These are phyloP conservation scores for sheep (Ovis aries) DNA, from an alignment of 2,113 vertebrate genomes.

Conservation along the genomic window DNA sequence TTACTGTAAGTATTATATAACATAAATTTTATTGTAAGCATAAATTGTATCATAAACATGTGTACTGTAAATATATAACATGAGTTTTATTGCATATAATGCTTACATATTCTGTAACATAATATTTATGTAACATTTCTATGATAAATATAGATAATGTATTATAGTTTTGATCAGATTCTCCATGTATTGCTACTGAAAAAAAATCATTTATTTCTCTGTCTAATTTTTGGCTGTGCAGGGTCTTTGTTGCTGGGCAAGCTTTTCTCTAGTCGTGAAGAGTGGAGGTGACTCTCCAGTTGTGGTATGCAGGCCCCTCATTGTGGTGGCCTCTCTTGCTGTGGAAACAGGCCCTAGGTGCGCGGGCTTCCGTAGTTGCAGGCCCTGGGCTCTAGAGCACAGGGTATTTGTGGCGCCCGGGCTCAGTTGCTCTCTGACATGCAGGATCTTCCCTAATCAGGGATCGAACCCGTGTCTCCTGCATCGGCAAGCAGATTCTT, in stretches of 20 bases:
- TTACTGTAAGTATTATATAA: not conserved
- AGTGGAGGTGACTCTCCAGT: not conserved
- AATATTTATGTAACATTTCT: not conserved
- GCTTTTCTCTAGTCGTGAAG: not conserved
- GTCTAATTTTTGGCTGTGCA: not conserved
- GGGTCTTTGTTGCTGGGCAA: not conserved
- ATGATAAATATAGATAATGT: not conserved
- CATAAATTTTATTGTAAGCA: not conserved
- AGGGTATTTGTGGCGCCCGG: accelerated
- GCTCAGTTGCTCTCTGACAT: not conserved
- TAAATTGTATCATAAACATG: not conserved
- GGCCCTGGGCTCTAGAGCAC: not conserved
- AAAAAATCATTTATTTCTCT: not conserved
- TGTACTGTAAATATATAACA: not conserved
- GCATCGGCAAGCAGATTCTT: not conserved
- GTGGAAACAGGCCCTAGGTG: not conserved
- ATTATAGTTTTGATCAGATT: not conserved
- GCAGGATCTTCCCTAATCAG: not conserved
- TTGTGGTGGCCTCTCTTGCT: not conserved
- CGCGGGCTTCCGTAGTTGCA: accelerated
- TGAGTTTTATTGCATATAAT: not conserved
- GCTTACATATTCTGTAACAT: not conserved
- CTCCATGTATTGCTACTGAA: not conserved
- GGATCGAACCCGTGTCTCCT: not conserved
- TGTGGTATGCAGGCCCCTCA: not conserved